A percentile compares a stretch with the other conserved stretches of the same genome.
Conservation (phyloP, 2,113 vertebrate species). For the Corynorhinus townsendii region DNA sequence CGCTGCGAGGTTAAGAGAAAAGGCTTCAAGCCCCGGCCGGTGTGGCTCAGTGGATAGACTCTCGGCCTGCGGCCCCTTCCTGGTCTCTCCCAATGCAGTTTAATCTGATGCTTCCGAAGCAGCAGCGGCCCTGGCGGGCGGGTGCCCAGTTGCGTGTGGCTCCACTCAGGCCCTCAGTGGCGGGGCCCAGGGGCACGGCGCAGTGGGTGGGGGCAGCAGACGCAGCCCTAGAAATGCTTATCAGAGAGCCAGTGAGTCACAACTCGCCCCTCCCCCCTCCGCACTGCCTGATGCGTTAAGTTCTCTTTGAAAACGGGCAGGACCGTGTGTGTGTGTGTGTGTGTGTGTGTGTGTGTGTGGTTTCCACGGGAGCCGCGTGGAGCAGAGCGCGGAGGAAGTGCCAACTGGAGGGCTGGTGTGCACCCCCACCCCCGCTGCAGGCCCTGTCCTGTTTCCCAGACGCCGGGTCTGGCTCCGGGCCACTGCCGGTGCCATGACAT, state of each 20-base stretch:
- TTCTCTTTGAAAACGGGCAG: constrained; percentile 2
- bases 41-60: too few relatives aligned
- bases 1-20: too few relatives aligned
- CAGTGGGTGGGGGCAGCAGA: neutral
- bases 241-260: neutral
- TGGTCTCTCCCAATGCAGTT: fast-evolving
- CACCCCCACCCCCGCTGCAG: neutral
- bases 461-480: neutral
- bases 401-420: too few relatives aligned
- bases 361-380: neutral
- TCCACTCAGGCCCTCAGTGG: neutral
- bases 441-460: neutral
- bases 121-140: neutral
- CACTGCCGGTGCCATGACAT: neutral
- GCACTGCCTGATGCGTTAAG: neutral
- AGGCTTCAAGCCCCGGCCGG: too few relatives aligned
- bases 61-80: too few relatives aligned
- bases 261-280: neutral
- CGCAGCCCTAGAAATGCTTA: neutral
- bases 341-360: neutral
- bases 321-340: neutral
- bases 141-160: neutral
- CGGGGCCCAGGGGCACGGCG: neutral
- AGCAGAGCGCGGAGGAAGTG: neutral
- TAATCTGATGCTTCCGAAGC: neutral